Base-by-base conservation (phyloP, 2,888 invertebrate species). In the Apodemia duryi region DNA sequence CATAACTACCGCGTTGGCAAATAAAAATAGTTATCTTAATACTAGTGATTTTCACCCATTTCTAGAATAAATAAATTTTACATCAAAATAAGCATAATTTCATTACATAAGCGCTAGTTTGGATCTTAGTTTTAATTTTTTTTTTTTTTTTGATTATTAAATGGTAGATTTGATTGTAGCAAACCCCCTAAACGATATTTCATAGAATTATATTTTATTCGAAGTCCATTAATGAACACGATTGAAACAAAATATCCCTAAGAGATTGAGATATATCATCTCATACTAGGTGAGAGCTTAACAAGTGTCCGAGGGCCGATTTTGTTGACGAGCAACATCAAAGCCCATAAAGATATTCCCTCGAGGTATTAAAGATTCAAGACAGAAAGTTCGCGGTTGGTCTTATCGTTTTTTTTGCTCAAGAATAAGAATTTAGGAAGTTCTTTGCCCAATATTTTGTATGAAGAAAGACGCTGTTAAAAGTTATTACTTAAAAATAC, bases 251-350 rank as follows among this genome's bases (percentile, higher is more conserved):
- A 60, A 60, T 32, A 35, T 60, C 11, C n/a, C 35, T 6, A 46
- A 46, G 4, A 46, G 46, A 46, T 10, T 41, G 43, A 3, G 13
- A 46, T 46, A 46, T 32, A 11, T 57, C 5, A 10, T 11, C 11
- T 57, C 54, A 32, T 2, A 29, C 32, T 32, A 13, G 54, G 32
- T 57, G 28, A 57, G 29, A 11, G 54, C 32, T 57, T 57, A 57
- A 57, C 32, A 57, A 57, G 54, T 32, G 54, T 57, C 54, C 54
- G 32, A 57, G 54, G 54, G 32, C 54, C 54, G 32, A 57, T 57
- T 57, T 32, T 32, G 54, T 57, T 57, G 54, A 57, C 54, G 54
- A 57, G 54, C 29, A 11, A 57, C 54, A 54, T 54, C 54, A 54
- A 54, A 29, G 28, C 29, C 28, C 29, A 29, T 54, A 54, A 57